phyloP scores from a whole-genome alignment of 2,888 invertebrate species.

The Antitype chi region DNA sequence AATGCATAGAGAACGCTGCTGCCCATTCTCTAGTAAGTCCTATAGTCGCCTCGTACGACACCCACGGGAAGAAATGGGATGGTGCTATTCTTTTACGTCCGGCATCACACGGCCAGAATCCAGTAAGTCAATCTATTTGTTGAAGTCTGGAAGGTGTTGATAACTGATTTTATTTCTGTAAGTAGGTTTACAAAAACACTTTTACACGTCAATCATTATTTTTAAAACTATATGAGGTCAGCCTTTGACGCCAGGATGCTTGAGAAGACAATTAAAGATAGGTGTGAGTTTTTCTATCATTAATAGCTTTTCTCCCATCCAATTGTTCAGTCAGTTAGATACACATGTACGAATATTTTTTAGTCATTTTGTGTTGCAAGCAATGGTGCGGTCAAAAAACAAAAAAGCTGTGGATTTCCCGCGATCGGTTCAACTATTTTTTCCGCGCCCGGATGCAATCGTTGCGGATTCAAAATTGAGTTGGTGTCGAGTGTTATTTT shows the following conservation, averaged over 20 bases:
- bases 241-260: neutral
- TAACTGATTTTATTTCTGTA: too few species aligned
- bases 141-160: neutral
- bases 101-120: too few species aligned
- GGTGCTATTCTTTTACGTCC: too few species aligned
- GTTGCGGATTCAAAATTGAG: conserved; percentile 24
- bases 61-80: too few species aligned
- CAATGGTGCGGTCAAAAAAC: neutral
- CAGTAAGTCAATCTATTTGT: neutral
- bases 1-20: too few species aligned
- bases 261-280: neutral
- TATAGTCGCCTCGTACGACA: too few species aligned
- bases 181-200: too few species aligned
- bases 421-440: conserved; percentile 12
- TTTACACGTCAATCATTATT: too few species aligned
- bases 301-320: neutral
- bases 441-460: neutral
- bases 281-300: neutral
- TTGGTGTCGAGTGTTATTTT: conserved; percentile 6
- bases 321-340: neutral
- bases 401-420: conserved; percentile 8
- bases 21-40: too few species aligned
- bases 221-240: too few species aligned
- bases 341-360: neutral
- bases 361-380: neutral